Conservation (phyloP, 1,140 invertebrate species). For the Contarinia nasturtii region DNA sequence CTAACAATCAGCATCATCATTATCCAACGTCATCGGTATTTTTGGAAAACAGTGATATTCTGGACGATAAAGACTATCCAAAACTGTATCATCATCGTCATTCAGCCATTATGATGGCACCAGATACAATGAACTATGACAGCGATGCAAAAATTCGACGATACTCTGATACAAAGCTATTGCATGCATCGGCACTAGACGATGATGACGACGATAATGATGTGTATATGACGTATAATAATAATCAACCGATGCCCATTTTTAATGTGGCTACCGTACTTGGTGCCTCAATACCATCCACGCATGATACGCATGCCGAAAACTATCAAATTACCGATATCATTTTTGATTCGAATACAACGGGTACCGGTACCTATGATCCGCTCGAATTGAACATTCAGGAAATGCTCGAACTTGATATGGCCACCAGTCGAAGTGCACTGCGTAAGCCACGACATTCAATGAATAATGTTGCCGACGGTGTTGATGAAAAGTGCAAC, state of each 20-base stretch:
- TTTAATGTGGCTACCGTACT: conserved; percentile 1
- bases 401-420: conserved; percentile 30
- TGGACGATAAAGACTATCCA: conserved; percentile 17
- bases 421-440: conserved; percentile 10
- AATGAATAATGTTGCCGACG: background rate
- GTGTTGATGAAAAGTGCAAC: background rate
- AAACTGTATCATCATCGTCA: conserved; percentile 16
- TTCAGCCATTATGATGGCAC: conserved; percentile 13
- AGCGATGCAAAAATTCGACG: conserved; percentile 14
- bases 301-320: background rate
- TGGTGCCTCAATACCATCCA: background rate
- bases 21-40: conserved; percentile 24
- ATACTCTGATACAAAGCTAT: conserved; percentile 27
- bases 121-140: conserved; percentile 11
- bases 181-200: conserved; percentile 6
- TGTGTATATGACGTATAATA: background rate
- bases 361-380: conserved; percentile 16
- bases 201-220: background rate
- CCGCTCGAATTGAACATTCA: conserved; percentile 27
- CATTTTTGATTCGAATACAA: conserved; percentile 21
- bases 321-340: conserved; percentile 9
- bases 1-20: conserved; percentile 18
- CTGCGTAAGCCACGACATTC: background rate
- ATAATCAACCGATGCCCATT: background rate
- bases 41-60: conserved; percentile 23